Percentiles rank a stretch among this genome's conserved stretches.
Evolutionary conservation across 2,888 invertebrate genomes (phyloP).

Genomic region (Zaprionus lineosus): DNA sequence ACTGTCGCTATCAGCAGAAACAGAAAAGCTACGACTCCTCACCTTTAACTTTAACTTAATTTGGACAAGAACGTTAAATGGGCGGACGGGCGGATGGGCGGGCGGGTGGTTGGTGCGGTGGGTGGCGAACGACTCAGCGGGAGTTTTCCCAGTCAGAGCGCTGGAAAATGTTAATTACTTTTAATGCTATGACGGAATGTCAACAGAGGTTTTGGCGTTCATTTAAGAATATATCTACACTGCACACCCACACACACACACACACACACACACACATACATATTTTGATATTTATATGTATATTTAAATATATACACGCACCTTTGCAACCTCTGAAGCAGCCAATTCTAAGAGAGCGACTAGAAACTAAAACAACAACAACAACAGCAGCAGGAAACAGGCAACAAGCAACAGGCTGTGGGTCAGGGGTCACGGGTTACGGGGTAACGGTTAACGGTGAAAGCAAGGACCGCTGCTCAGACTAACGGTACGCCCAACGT

Average conservation of each 20-base stretch:
- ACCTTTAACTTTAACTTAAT: slow-evolving; percentile 10
- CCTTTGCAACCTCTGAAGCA: too few species aligned
- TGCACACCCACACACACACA: background rate
- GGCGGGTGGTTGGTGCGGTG: too few species aligned
- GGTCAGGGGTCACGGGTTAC: too few species aligned
- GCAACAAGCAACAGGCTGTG: too few species aligned
- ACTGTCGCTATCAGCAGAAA: slow-evolving; percentile 2
- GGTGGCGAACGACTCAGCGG: background rate
- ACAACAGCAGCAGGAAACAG: too few species aligned
- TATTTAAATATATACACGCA: too few species aligned
- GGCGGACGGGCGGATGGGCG: too few species aligned
- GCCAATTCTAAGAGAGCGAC: too few species aligned
- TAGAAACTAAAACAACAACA: slow-evolving; percentile 7
- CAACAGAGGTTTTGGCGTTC: slow-evolving; percentile 44
- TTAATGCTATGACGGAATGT: slow-evolving; percentile 61
- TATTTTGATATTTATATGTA: background rate
- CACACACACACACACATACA: background rate
- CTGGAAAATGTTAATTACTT: slow-evolving; percentile 67
- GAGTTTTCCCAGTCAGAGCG: slow-evolving; percentile 11
- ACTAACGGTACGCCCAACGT: background rate
- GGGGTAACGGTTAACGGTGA: too few species aligned
- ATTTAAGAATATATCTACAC: too few species aligned
- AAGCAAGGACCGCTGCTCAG: background rate
- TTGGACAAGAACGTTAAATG: slow-evolving; percentile 4
- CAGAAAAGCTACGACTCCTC: slow-evolving; percentile 3